Percentiles rank a stretch among this genome's conserved stretches.
Conservation (phyloP, 1,140 invertebrate genomes). For the Ylistrum balloti region DNA sequence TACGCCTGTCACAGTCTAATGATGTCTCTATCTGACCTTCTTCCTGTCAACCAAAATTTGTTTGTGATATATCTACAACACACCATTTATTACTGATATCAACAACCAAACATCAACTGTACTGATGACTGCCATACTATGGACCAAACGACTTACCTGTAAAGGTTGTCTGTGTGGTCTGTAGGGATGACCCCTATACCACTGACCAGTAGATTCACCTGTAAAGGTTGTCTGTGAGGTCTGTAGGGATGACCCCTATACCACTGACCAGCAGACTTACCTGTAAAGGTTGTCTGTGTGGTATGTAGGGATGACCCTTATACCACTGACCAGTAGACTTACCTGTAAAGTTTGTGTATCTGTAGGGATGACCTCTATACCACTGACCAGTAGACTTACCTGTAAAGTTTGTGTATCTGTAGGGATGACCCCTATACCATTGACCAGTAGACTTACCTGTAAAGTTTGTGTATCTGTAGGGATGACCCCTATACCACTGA, state of each 20-base stretch:
- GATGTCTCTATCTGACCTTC: conserved; percentile 66
- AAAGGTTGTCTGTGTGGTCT: too few relatives aligned
- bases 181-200: too few relatives aligned
- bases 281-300: neutral
- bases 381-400: too few relatives aligned
- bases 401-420: conserved; percentile 5
- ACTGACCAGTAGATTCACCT: too few relatives aligned
- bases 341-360: conserved; percentile 71
- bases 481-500: too few relatives aligned
- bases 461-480: conserved; percentile 78
- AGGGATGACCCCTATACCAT: too few relatives aligned
- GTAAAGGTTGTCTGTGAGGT: neutral
- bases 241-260: too few relatives aligned
- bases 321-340: too few relatives aligned
- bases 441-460: conserved; percentile 69
- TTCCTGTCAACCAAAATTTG: conserved; percentile 56
- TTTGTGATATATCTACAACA: neutral
- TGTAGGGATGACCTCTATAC: conserved; percentile 83
- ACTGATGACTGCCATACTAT: too few relatives aligned
- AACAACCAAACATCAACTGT: neutral
- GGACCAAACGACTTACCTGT: too few relatives aligned
- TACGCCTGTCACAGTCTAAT: conserved; percentile 58
- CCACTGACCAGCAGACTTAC: too few relatives aligned
- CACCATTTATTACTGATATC: neutral
- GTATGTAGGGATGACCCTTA: too few relatives aligned